Conservation (phyloP, 2,888 invertebrate species). For the Chrysopilus asiliformis region DNA sequence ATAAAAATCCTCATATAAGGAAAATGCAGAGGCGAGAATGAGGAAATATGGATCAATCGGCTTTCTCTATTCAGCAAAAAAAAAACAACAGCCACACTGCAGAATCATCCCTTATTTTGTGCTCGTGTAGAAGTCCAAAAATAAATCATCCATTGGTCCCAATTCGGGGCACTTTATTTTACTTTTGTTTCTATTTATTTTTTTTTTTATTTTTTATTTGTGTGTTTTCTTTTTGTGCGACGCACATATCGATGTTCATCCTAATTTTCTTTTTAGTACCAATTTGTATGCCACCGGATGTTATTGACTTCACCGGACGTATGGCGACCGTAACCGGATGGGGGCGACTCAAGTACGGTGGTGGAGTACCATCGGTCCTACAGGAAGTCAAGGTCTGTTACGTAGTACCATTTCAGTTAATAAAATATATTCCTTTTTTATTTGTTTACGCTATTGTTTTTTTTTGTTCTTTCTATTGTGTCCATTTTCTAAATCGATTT, state of each 20-base stretch:
- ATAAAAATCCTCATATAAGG: no score
- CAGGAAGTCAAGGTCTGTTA: constrained; percentile 66
- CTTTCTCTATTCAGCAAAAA: no score
- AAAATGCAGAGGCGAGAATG: no score
- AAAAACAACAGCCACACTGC: no score
- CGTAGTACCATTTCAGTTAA: background rate
- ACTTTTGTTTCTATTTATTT: constrained; percentile 7
- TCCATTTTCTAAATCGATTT: no score
- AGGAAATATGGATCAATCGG: no score
- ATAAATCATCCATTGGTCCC: constrained; percentile 4
- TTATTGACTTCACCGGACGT: constrained; percentile 68
- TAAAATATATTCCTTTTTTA: background rate
- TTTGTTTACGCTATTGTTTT: background rate
- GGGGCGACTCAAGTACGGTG: constrained; percentile 83
- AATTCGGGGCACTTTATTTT: background rate
- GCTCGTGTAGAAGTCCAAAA: no score
- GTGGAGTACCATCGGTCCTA: constrained; percentile 76
- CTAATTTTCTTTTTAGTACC: constrained; percentile 47
- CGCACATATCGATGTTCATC: background rate
- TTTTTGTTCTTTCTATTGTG: no score
- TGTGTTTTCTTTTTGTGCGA: no score
- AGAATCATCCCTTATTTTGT: no score
- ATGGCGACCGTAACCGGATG: constrained; percentile 86
- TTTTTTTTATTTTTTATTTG: no score
- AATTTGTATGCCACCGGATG: constrained; percentile 75